These are phyloP conservation scores for Palythoa grandiflora DNA, from an alignment of 92 coral and sea anemone genomes.

Conservation along the genomic window DNA sequence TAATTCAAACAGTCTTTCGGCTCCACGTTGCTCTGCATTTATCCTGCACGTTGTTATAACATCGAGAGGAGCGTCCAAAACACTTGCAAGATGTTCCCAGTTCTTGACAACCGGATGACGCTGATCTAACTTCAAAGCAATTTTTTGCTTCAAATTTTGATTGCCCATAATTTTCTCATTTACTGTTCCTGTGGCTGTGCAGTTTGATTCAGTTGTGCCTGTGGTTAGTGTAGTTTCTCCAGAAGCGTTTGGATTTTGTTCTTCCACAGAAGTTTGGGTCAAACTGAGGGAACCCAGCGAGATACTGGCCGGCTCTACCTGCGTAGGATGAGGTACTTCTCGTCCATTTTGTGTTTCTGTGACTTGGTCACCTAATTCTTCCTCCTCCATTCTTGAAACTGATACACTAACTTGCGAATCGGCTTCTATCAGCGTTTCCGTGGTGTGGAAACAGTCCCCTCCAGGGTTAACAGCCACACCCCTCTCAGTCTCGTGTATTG, in stretches of 20 bases:
- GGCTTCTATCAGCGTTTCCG: neutral
- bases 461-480: neutral
- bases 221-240: neutral
- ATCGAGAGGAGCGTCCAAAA: neutral
- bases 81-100: slow-evolving; percentile 34
- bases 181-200: neutral
- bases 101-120: slow-evolving; percentile 19
- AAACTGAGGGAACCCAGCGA: neutral
- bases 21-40: neutral
- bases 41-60: slow-evolving; percentile 24
- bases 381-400: neutral
- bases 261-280: slow-evolving; percentile 9
- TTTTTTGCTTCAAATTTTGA: neutral
- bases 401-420: neutral
- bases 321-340: neutral
- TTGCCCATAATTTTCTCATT: neutral
- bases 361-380: neutral
- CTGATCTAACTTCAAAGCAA: neutral
- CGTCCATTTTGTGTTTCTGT: neutral
- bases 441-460: neutral
- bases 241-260: neutral
- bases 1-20: slow-evolving; percentile 5
- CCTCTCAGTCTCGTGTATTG: neutral
- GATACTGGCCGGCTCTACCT: neutral
- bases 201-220: neutral